phyloP scores from a whole-genome alignment of 2,113 vertebrate genomes.

The Neotoma lepida region DNA sequence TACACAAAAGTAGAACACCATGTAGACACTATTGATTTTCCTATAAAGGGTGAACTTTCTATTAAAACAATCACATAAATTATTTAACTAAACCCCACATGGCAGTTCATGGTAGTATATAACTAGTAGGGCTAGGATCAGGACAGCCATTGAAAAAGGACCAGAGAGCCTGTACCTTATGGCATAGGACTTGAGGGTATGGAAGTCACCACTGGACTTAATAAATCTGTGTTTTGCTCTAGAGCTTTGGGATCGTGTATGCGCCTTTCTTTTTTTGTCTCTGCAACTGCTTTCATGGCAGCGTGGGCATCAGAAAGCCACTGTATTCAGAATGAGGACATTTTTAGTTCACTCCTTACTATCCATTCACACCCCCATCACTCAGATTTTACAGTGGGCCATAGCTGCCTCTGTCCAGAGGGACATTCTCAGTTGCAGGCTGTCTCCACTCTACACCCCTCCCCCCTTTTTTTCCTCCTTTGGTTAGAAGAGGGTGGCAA shows the following conservation, averaged over 20 bases:
- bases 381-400: conserved; percentile 24
- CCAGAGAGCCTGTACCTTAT: not conserved
- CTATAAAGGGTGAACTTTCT: conserved; percentile 68
- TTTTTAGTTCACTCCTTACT: not conserved
- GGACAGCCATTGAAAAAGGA: not conserved
- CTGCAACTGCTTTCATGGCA: not conserved
- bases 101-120: conserved; percentile 35
- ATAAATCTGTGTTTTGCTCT: conserved; percentile 33
- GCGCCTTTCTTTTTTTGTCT: not conserved
- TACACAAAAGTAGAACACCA: conserved; percentile 47
- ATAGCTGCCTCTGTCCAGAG: not conserved
- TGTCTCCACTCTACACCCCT: not conserved
- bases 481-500: not conserved
- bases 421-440: not conserved
- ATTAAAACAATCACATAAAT: conserved; percentile 72
- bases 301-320: not conserved
- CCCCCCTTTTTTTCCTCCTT: not conserved
- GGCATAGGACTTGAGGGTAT: conserved; percentile 25
- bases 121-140: conserved; percentile 21
- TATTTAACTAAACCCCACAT: conserved; percentile 55
- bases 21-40: conserved; percentile 64
- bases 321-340: not conserved
- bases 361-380: not conserved
- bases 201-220: not conserved
- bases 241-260: not conserved